These are phyloP conservation scores for Euwallacea similis DNA, from an alignment of 1,140 invertebrate genomes.

Conservation along the genomic window DNA sequence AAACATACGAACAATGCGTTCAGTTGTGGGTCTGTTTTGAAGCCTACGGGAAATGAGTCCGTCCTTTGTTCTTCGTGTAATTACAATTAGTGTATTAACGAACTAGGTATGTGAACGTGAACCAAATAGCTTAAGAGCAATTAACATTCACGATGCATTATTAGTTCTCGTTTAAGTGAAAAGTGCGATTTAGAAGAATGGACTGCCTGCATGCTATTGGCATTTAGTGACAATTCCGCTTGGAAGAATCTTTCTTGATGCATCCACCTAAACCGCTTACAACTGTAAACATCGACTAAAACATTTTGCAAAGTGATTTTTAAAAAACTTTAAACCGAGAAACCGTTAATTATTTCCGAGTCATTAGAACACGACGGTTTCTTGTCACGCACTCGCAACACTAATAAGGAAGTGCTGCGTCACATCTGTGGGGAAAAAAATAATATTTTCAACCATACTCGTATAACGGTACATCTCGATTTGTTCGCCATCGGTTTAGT, in stretches of 20 bases:
- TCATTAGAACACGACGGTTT: background rate
- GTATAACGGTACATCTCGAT: background rate
- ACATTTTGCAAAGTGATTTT: background rate
- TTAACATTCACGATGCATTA: conserved; percentile 2
- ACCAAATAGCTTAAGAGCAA: background rate
- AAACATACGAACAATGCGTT: background rate
- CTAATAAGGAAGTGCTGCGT: conserved; percentile 2
- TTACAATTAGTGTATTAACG: conserved; percentile 1
- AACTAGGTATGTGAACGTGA: background rate
- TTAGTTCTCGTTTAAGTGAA: background rate
- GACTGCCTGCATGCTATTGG: no score
- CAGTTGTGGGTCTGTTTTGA: background rate
- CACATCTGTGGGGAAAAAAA: background rate
- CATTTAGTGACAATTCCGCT: no score
- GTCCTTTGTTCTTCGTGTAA: background rate
- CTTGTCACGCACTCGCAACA: background rate
- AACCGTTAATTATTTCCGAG: background rate
- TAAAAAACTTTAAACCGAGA: background rate
- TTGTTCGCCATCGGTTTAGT: background rate
- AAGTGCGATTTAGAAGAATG: no score
- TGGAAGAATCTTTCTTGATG: background rate
- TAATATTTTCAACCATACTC: background rate
- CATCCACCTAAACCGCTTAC: background rate
- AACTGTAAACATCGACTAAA: background rate
- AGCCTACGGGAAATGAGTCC: background rate